Base-by-base conservation (phyloP, 2,888 invertebrate genomes). In the Sinhomidia bicolor region DNA sequence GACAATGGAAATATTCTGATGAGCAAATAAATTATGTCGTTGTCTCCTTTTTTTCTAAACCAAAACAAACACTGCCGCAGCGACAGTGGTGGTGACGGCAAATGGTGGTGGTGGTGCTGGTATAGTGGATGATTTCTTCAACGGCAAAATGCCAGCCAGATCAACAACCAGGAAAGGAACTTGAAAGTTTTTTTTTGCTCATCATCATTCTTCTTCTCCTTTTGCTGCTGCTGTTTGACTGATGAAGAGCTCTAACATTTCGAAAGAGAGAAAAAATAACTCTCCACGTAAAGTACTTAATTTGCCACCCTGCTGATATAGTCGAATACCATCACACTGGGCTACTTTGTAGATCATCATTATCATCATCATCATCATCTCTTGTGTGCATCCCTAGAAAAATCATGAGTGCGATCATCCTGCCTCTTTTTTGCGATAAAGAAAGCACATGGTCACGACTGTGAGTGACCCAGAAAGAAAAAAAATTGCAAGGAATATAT, bases 231-330 rank as follows among this genome's bases (percentile, higher is more conserved):
- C n/a, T 20, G 65, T 5, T 23, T 60, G 60, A 62, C 62, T 44
- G 41, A 71, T 71, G 29, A 71, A 71, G 44, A 71, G 23, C 20
- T 71, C 71, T 23, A 32, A 65, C 47, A 23, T 10, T 23, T 20
- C 9, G n/a, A 51, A 51, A 51, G n/a, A n/a, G n/a, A n/a, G n/a
- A n/a, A n/a, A n/a, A n/a, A n/a, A 74, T n/a, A n/a, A 78, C 60
- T 79, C 79, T 57, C 23, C 60, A 54, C 47, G 23, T 32, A 44
- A 80, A 44, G 80, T 41, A 80, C 57, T 83, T 84, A 84, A 88
- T 88, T 84, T 88, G 84, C 88, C 88, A 88, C 88, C 88, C 83
- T 88, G 84, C 88, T 88, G 88, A 54, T 68, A 87, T n/a, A 60
- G 60, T 17, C 32, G 84, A 62, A 76, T 74, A 76, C 60, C 47